phyloP scores from a whole-genome alignment of 2,797 vertebrate genomes.

The Lindbergichthys nudifrons region DNA sequence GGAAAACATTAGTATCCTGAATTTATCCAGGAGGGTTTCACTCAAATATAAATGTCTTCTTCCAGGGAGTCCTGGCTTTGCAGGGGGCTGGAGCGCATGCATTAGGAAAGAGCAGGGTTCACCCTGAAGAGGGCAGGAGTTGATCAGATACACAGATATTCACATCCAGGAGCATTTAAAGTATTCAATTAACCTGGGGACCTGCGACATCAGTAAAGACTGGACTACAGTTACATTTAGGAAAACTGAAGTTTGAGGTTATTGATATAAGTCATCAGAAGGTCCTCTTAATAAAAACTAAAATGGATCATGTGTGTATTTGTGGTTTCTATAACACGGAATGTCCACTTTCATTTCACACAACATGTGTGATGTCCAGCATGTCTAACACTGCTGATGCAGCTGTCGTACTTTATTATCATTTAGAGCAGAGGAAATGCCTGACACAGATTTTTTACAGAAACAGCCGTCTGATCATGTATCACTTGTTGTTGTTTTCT shows the following conservation, averaged over 20 bases:
- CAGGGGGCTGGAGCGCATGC: too few species aligned
- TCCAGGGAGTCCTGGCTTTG: too few species aligned
- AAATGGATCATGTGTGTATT: not conserved
- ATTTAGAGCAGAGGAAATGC: conserved; percentile 14
- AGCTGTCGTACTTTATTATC: conserved; percentile 26
- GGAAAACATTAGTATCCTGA: too few species aligned
- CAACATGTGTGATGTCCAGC: not conserved
- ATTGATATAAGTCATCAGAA: not conserved
- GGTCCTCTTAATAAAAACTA: not conserved
- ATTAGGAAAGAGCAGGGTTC: too few species aligned
- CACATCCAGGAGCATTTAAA: too few species aligned
- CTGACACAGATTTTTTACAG: conserved; percentile 18
- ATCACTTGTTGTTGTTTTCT: conserved; percentile 28
- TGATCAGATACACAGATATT: too few species aligned
- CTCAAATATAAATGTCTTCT: too few species aligned
- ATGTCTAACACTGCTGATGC: conserved; percentile 8
- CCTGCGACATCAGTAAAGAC: too few species aligned
- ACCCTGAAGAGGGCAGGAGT: too few species aligned
- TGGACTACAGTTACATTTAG: not conserved
- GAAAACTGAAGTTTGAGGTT: not conserved
- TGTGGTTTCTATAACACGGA: not conserved
- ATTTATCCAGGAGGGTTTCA: too few species aligned
- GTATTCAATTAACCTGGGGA: too few species aligned
- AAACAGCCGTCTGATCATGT: conserved; percentile 14
- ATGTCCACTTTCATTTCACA: conserved; percentile 15